phyloP scores from a whole-genome alignment of 2,113 vertebrate species.

The Rhombomys opimus region DNA sequence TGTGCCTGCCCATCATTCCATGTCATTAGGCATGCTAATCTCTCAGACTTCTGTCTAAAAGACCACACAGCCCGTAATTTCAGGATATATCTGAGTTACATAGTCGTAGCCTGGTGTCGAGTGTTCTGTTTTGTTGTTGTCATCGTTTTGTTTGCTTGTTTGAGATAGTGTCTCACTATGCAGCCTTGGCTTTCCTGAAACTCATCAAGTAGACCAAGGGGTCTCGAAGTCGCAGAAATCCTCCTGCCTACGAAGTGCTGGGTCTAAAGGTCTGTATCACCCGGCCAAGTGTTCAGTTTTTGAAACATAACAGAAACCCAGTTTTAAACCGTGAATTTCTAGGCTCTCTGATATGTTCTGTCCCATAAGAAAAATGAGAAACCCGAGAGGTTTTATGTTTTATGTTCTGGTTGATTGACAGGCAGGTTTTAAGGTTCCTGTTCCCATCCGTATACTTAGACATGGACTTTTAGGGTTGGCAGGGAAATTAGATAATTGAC shows the following conservation, averaged over 20 bases:
- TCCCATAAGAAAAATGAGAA: constrained; percentile 31
- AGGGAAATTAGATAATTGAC: constrained; percentile 28
- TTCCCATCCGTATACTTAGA: neutral
- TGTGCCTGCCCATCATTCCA: neutral
- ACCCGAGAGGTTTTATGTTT: constrained; percentile 36
- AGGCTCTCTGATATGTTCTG: neutral
- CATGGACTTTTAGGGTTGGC: constrained; percentile 25
- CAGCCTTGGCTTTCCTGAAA: neutral
- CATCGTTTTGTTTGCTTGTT: neutral
- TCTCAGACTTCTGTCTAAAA: too few species aligned
- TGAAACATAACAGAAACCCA: neutral
- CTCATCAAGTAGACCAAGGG: neutral
- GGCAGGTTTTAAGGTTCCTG: neutral
- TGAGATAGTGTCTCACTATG: neutral
- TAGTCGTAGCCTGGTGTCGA: neutral
- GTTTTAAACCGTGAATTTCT: constrained; percentile 18
- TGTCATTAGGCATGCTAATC: neutral
- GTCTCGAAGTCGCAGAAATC: neutral
- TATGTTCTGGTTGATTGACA: constrained; percentile 10
- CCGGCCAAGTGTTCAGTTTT: neutral
- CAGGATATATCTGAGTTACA: neutral
- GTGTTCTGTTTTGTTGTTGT: neutral
- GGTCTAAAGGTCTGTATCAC: neutral
- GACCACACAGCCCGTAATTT: neutral
- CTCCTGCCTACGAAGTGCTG: neutral